Conservation (phyloP, 2,797 vertebrate species). For the Dendrocincla tyrannina region DNA sequence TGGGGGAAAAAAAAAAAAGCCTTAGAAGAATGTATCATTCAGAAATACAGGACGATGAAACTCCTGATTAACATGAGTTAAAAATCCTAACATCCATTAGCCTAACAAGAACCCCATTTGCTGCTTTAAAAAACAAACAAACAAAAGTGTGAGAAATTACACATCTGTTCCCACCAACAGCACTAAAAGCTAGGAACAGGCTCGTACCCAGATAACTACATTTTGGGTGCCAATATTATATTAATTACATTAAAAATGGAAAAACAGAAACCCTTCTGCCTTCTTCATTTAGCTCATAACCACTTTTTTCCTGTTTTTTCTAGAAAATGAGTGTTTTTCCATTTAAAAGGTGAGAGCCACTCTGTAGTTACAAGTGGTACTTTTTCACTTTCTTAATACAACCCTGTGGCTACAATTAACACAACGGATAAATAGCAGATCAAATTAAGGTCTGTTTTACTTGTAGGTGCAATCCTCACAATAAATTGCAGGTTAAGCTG, state of each 20-base stretch:
- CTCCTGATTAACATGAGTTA: slow-evolving; percentile 23
- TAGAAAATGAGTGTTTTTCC: slow-evolving; percentile 61
- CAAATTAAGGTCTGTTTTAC: slow-evolving; percentile 64
- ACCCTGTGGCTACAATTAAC: slow-evolving; percentile 72
- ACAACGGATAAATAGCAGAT: slow-evolving; percentile 60
- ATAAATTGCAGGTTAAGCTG: slow-evolving; percentile 51
- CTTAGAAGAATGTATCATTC: neutral
- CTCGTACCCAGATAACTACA: slow-evolving; percentile 27
- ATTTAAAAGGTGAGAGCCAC: slow-evolving; percentile 71
- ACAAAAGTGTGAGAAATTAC: slow-evolving; percentile 26
- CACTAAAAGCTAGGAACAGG: neutral
- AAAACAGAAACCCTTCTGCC: slow-evolving; percentile 56
- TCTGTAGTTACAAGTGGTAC: slow-evolving; percentile 66
- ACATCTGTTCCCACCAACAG: slow-evolving; percentile 9
- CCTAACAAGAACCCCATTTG: slow-evolving; percentile 50
- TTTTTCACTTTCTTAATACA: slow-evolving; percentile 70
- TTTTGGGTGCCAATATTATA: slow-evolving; percentile 45
- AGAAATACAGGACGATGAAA: slow-evolving; percentile 6
- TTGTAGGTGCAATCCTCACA: slow-evolving; percentile 29
- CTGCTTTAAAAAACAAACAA: slow-evolving; percentile 49
- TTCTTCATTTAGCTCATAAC: slow-evolving; percentile 55
- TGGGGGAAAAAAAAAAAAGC: neutral
- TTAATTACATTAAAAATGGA: slow-evolving; percentile 65
- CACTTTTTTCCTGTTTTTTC: slow-evolving; percentile 29
- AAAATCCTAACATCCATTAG: slow-evolving; percentile 44